phyloP scores from a whole-genome alignment of 1,140 invertebrate species.

The Steinernema khuongi region DNA sequence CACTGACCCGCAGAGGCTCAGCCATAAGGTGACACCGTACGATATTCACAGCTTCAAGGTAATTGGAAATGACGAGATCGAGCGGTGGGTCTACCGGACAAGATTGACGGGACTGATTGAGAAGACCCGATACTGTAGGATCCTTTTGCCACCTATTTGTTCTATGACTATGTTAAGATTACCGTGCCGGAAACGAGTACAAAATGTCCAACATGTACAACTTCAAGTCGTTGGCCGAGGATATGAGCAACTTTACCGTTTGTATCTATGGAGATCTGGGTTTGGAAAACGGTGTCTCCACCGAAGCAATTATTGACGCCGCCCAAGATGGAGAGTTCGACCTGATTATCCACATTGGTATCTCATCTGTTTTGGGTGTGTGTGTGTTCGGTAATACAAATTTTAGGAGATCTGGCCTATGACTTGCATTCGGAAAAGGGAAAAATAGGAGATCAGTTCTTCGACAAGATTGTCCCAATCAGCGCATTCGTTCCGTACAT shows the following conservation, averaged over 20 bases:
- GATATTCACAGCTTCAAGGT: not conserved
- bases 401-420: slow-evolving; percentile 76
- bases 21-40: not conserved
- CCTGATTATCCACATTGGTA: slow-evolving; percentile 8
- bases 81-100: not conserved
- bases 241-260: not conserved
- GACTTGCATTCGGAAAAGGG: slow-evolving; percentile 74
- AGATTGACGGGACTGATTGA: not conserved
- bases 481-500: slow-evolving; percentile 81
- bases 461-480: slow-evolving; percentile 76
- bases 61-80: not conserved
- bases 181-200: slow-evolving; percentile 11
- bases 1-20: not conserved
- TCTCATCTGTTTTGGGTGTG: not conserved
- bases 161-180: not conserved
- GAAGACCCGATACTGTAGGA: not conserved
- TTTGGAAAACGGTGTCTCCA: not conserved
- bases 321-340: not conserved
- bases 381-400: not conserved
- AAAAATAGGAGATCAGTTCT: slow-evolving; percentile 76
- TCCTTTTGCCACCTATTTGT: not conserved
- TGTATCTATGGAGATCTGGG: slow-evolving; percentile 2
- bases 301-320: not conserved
- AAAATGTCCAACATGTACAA: not conserved
- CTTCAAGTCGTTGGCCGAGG: not conserved